Evolutionary conservation across 1,140 invertebrate genomes (phyloP), one percentile per base, ranked within the genome.

Genomic region (Penaeus chinensis): DNA sequence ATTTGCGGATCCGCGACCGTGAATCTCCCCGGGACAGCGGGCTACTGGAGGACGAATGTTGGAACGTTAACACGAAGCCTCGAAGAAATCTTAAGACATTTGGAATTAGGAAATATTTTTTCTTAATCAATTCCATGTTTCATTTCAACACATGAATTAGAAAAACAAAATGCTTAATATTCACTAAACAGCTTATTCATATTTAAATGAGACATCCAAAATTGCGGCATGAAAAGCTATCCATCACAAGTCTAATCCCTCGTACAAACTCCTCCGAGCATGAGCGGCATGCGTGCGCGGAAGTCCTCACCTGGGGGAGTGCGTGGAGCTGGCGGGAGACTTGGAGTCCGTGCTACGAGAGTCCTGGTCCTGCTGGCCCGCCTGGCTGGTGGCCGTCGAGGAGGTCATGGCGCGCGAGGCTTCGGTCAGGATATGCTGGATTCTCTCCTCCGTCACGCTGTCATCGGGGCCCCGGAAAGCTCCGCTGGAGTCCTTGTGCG

Each of bases 361-460:
- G 79, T 90, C 89, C 66, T 90, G 89, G 77, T 90, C 89, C 60
- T 89, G 85, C 37, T 84, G 88, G 16, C 83, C 89, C 74, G 91
- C 91, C 87, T 91, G 91, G 86, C 91, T 91, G 32, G 91, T 84
- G 20, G 87, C 86, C 74, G 92, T 91, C 89, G 92, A 92, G 71
- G 90, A 91, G 77, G 92, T 91, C 93, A 94, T 94, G 65, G 93
- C 93, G 79, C 92, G 90, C 90, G 94, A 95, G 4, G 98, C 97
- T 91, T 99, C 98, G 91, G 94, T 97, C 20, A 99, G 94, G 91
- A 99, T 99, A 92, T 98, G 97, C 24, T 96, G 96, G 83, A 99
- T 96, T 85, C 98, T 94, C 91, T 99, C 98, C 91, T 99, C 98
- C 61, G 96, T 97, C 90, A 96, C 95, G n/a, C 92, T 90, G 90